Evolutionary conservation across 2,113 vertebrate species (phyloP).

Genomic region (Erythrolamprus reginae): DNA sequence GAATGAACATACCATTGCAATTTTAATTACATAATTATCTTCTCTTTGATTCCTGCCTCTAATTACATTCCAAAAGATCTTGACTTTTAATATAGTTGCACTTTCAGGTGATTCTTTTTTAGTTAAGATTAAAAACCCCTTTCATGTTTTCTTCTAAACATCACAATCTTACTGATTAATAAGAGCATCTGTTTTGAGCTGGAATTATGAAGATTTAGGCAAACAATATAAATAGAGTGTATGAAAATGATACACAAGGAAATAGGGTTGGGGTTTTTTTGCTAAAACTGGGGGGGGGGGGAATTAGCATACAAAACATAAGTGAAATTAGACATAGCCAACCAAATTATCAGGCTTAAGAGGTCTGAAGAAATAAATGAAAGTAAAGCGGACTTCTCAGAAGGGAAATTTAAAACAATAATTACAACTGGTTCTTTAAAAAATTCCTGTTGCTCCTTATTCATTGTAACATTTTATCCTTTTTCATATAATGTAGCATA

Average conservation of each 20-base stretch:
- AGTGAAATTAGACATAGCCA: constrained; percentile 50
- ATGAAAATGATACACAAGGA: constrained; percentile 20
- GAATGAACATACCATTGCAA: background rate
- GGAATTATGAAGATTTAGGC: constrained; percentile 34
- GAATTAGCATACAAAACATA: constrained; percentile 55
- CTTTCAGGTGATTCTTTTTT: background rate
- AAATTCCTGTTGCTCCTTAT: background rate
- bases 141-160: constrained; percentile 7
- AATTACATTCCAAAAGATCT: background rate
- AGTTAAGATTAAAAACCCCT: constrained; percentile 8
- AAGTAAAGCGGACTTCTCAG: constrained; percentile 30
- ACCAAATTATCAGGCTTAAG: constrained; percentile 52
- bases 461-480: constrained; percentile 3
- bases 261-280: constrained; percentile 23
- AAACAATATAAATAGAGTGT: constrained; percentile 3
- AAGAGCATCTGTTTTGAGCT: background rate
- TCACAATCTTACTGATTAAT: background rate
- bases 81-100: background rate
- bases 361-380: constrained; percentile 59
- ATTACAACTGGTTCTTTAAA: background rate
- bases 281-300: constrained; percentile 37
- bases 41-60: background rate
- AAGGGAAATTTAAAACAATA: constrained; percentile 26
- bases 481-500: background rate
- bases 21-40: background rate